Evolutionary conservation across 2,888 invertebrate species (phyloP), one percentile per base, ranked within the genome.

Genomic region (Caenorhabditis panamensis): DNA sequence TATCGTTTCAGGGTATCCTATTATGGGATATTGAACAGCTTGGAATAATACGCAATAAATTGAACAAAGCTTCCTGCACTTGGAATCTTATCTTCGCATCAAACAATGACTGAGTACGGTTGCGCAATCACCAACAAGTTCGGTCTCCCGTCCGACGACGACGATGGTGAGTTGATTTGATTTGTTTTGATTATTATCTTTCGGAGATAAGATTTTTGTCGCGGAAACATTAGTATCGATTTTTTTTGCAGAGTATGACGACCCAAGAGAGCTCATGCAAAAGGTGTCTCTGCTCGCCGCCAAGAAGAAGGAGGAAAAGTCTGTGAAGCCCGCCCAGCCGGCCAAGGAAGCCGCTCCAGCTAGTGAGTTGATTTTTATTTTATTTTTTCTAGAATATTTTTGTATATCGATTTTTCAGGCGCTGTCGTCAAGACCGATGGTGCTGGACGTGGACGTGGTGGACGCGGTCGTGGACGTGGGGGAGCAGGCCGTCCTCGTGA

Each of bases 101-200:
- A 53, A 58, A 71, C 63, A 69, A 82, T 82, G 78, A 58, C 75
- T 49, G 87, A 87, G 79, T 89, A 89, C 88, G 88, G 89, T 63
- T 79, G 82, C 67, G 81, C 83, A 66, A 82, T 85, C 24, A 83
- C 87, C 81, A 89, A 89, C 85, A 88, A 88, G 82, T 89, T 88
- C 84, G 84, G 82, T 73, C 84, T 84, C 68, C 77, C 85, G 68
- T 86, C 86, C 71, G 85, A 86, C 68, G 76, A 78, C 58, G 89
- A 89, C 76, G 88, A 87, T 67, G 88, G 88, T 88, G 47, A 81
- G 78, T 83, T 26, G 5, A 28, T 62, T 22, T 26, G 24, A 58
- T 81, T 28, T 26, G 24, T 54, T 81, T 28, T 53, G 61, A 69
- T 67, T 28, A 54, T 44, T 22, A 56, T 72, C 71, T 72, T 31